A percentile compares a stretch with the other conserved stretches of the same genome.
Conservation (phyloP, 30 jellyfish, hydroid and myxozoan species). For the Chrysaora quinquecirrha region DNA sequence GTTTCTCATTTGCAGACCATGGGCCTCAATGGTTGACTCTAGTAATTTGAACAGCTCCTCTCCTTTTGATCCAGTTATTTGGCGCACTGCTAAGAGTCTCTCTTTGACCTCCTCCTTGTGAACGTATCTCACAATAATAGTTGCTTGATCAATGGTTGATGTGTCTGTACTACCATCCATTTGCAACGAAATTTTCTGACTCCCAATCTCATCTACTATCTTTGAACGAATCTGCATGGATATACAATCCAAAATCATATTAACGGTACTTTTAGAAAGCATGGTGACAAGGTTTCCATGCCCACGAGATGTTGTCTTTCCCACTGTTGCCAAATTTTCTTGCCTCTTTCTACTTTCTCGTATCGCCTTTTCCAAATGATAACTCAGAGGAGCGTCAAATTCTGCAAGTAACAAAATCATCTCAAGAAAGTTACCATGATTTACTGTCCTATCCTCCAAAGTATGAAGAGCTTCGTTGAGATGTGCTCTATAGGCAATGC, state of each 20-base stretch:
- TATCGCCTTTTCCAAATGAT: not conserved
- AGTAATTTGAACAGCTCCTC: conserved; percentile 32
- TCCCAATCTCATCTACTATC: conserved; percentile 2
- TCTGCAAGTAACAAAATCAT: not conserved
- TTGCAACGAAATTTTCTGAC: not conserved
- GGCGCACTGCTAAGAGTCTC: conserved; percentile 39
- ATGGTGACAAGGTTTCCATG: too few relatives aligned
- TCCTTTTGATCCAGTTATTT: conserved; percentile 28
- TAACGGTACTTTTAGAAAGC: too few relatives aligned
- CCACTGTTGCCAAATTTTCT: not conserved
- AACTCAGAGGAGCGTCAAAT: conserved; percentile 1
- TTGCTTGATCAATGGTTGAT: conserved; percentile 30
- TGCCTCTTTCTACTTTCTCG: not conserved
- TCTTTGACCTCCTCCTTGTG: conserved; percentile 36
- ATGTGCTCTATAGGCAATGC: not conserved
- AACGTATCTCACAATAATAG: conserved; percentile 22
- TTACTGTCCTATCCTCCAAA: too few relatives aligned
- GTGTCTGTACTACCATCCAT: conserved; percentile 32
- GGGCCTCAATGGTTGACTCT: conserved; percentile 37
- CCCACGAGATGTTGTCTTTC: not conserved
- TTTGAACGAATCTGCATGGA: conserved; percentile 2
- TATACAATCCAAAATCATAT: not conserved
- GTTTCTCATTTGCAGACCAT: conserved; percentile 35
- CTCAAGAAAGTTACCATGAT: conserved; percentile 1
- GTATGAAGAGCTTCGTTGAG: not conserved